Evolutionary conservation across 1,140 invertebrate species (phyloP), one percentile per base, ranked within the genome.

Genomic region (Achroia grisella): DNA sequence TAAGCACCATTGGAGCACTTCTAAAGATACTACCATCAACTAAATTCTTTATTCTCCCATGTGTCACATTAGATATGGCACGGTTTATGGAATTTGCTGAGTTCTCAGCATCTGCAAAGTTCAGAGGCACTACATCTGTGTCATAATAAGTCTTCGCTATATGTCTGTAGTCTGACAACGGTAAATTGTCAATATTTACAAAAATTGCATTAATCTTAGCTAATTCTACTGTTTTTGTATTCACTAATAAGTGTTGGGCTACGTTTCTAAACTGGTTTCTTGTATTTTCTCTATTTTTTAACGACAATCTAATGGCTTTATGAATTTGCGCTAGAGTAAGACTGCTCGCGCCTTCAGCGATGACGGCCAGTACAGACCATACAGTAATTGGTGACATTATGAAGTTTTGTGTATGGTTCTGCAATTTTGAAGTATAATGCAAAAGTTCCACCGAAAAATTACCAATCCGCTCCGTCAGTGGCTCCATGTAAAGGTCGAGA

Each of bases 1-100:
- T 90, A 11, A 96, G 67, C 1, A 97, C 72, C 52, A 95, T 76
- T 48, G 87, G 79, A 0, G 92, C 91, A 37, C 90, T 75, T 6
- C 32, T 29, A 17, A 89, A 62, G 48, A 87, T 76, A 46, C 49
- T 86, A 30, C 77, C 65, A 13, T 86, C 77, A 5, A 93, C 78
- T 2, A 94, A 73, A 10, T 89, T 81, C 0, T 86, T 78, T 44
- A 97, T 94, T 29, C 89, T 87, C 1, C 91, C 89, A n/a, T 87
- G 80, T 0, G 95, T 96, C 5, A 82, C 70, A 12, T 81, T 61
- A 10, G 85, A 85, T 9, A 94, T 89, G 71, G 89, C 91, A 9
- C 80, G 52, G 62, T 96, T 95, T n/a, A 96, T 92, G 4, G 48
- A 39, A 6, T 75, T 46, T 0, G 87, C 71, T 6, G 89, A 73